A percentile compares a stretch with the other conserved stretches of the same genome.
phyloP scores from a whole-genome alignment of 2,888 invertebrate species.

The Leptinotarsa juncta region DNA sequence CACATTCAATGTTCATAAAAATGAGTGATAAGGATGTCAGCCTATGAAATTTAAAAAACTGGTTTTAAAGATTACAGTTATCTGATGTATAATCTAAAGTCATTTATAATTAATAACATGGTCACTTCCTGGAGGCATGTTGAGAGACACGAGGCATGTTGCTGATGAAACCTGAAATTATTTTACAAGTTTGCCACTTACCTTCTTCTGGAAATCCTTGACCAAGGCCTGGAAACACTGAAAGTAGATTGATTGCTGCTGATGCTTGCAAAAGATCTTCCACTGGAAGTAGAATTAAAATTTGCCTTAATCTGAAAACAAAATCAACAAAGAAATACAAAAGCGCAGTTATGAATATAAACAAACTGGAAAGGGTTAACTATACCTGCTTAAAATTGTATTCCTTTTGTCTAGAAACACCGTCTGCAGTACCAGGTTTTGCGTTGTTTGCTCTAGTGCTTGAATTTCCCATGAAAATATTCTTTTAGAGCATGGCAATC shows the following conservation, averaged over 20 bases:
- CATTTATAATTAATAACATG: constrained; percentile 10
- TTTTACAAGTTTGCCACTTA: constrained; percentile 58
- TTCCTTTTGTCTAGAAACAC: constrained; percentile 57
- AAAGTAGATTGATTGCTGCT: constrained; percentile 72
- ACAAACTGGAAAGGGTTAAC: constrained; percentile 48
- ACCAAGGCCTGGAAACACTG: constrained; percentile 76
- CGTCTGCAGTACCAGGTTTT: constrained; percentile 54
- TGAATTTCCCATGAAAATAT: constrained; percentile 64
- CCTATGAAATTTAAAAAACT: background rate
- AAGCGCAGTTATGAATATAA: constrained; percentile 61
- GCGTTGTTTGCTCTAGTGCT: constrained; percentile 54
- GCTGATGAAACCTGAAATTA: constrained; percentile 18
- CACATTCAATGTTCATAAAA: background rate
- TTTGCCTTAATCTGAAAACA: constrained; percentile 69
- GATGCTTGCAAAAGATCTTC: constrained; percentile 71
- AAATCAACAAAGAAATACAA: constrained; percentile 43
- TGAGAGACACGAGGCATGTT: constrained; percentile 23
- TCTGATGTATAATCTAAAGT: constrained; percentile 13
- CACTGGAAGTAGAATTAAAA: constrained; percentile 72
- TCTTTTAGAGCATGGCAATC: constrained; percentile 39
- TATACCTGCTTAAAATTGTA: constrained; percentile 60
- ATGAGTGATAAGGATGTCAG: background rate
- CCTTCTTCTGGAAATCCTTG: constrained; percentile 75
- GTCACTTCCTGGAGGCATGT: constrained; percentile 34
- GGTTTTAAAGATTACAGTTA: constrained; percentile 13